phyloP scores from a whole-genome alignment of 2,888 invertebrate genomes.

The Epiblema foenella region DNA sequence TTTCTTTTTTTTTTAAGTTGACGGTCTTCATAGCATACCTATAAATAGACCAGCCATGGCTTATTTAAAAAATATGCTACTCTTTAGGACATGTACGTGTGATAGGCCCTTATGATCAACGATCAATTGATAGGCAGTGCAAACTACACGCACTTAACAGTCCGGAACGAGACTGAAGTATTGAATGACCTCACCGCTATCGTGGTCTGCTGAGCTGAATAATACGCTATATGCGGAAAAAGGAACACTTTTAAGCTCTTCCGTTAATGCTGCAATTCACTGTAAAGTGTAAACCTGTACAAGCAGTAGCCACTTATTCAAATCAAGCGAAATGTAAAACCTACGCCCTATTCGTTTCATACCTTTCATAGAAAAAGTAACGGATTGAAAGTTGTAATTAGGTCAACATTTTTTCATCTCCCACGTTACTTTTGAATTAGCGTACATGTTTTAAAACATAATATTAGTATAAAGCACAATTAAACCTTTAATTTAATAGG shows the following conservation, averaged over 20 bases:
- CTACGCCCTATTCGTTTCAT: conserved; percentile 7
- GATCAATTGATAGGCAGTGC: conserved; percentile 30
- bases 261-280: neutral
- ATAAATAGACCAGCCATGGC: neutral
- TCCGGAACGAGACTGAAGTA: conserved; percentile 53
- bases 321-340: conserved; percentile 27
- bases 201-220: conserved; percentile 48
- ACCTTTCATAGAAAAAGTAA: conserved; percentile 9
- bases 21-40: neutral
- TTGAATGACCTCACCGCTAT: conserved; percentile 65
- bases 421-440: neutral
- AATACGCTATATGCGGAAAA: neutral
- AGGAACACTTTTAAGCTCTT: neutral
- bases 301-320: conserved; percentile 19
- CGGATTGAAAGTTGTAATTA: neutral
- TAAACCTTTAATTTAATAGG: too few relatives aligned
- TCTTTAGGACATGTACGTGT: neutral
- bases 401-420: neutral
- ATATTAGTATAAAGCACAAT: too few relatives aligned
- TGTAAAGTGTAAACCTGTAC: conserved; percentile 20
- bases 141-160: conserved; percentile 44
- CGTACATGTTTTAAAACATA: neutral
- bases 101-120: neutral
- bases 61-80: neutral
- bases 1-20: neutral